Evolutionary conservation across 92 coral and sea anemone genomes (phyloP).

Genomic region (Porites lobata): DNA sequence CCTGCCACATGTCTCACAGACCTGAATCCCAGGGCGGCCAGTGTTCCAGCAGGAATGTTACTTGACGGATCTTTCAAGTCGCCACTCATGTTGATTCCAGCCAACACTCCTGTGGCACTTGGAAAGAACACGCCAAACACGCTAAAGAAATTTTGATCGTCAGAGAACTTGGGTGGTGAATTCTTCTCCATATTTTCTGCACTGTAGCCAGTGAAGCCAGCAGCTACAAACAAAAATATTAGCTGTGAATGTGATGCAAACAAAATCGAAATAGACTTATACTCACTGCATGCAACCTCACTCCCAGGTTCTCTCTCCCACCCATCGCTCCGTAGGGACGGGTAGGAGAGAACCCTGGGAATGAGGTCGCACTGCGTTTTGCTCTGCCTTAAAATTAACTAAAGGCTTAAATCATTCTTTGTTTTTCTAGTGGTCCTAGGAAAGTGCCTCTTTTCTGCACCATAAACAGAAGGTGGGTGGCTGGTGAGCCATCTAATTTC

Average conservation of each 20-base stretch:
- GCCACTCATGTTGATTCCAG: slow-evolving; percentile 99
- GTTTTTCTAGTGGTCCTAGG: too few relatives aligned
- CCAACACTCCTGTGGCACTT: slow-evolving; percentile 97
- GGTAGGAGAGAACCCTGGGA: too few relatives aligned
- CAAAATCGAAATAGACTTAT: not conserved
- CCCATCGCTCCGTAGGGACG: too few relatives aligned
- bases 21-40: slow-evolving; percentile 98
- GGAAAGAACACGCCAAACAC: slow-evolving; percentile 99
- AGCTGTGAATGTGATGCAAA: not conserved
- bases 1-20: slow-evolving; percentile 8
- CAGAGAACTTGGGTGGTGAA: slow-evolving; percentile 85
- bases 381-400: too few relatives aligned
- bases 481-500: too few relatives aligned
- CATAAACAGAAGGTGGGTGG: too few relatives aligned
- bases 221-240: slow-evolving; percentile 68
- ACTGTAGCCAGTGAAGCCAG: slow-evolving; percentile 97
- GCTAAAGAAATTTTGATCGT: slow-evolving; percentile 88
- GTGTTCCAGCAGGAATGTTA: slow-evolving; percentile 97
- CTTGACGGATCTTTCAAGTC: slow-evolving; percentile 95
- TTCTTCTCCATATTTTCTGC: slow-evolving; percentile 95
- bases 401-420: too few relatives aligned
- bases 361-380: too few relatives aligned
- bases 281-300: too few relatives aligned
- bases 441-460: too few relatives aligned
- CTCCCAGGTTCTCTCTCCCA: too few relatives aligned